Evolutionary conservation across 2,888 invertebrate genomes (phyloP).

Genomic region (Eupithecia pulchellata): DNA sequence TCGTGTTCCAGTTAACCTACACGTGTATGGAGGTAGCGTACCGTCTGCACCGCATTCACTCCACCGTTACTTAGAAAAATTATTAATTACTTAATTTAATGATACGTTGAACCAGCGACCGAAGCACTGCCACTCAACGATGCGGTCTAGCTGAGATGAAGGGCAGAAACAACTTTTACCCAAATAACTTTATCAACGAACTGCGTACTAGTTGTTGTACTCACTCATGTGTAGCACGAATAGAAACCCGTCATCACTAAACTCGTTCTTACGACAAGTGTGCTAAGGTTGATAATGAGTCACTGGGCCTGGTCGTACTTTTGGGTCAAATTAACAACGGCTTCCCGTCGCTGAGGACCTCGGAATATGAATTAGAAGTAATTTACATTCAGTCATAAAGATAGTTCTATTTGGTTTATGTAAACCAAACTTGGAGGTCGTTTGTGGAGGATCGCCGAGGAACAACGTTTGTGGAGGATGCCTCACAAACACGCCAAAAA

Average conservation of each 20-base stretch:
- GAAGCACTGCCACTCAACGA: neutral
- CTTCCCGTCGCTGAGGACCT: slow-evolving; percentile 38
- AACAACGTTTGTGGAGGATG: slow-evolving; percentile 8
- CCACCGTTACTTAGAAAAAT: neutral
- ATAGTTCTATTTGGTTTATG: slow-evolving; percentile 21
- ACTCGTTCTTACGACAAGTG: neutral
- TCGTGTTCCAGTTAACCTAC: neutral
- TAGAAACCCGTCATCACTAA: neutral
- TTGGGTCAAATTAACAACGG: slow-evolving; percentile 44
- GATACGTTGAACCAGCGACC: neutral
- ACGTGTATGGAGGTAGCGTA: no score
- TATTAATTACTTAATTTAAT: neutral
- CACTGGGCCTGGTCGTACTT: slow-evolving; percentile 22
- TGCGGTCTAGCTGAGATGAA: neutral
- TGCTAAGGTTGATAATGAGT: neutral
- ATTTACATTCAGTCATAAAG: slow-evolving; percentile 23
- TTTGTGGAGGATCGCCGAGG: slow-evolving; percentile 9
- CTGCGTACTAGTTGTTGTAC: neutral
- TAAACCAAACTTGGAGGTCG: slow-evolving; percentile 8
- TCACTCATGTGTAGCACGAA: neutral
- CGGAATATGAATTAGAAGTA: slow-evolving; percentile 44
- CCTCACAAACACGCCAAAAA: neutral
- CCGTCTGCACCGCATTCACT: slow-evolving; percentile 25
- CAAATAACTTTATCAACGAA: slow-evolving; percentile 6
- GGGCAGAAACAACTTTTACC: slow-evolving; percentile 1